Evolutionary conservation across 2,797 vertebrate species (phyloP).

Genomic region (Anomalospiza imberbis): DNA sequence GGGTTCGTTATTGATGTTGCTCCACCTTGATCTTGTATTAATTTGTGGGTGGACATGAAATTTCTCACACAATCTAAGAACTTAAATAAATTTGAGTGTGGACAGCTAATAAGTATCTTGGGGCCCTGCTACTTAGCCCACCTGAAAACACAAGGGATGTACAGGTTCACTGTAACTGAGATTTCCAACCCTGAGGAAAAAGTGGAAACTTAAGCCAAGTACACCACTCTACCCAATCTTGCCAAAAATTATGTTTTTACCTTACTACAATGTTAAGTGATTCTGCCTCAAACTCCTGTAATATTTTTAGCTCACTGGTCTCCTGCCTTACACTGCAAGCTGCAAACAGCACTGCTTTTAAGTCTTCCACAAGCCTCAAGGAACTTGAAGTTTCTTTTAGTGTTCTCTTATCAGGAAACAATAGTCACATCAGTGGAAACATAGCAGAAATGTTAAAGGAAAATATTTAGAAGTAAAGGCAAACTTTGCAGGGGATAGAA

Average conservation of each 20-base stretch:
- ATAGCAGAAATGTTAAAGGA: not conserved
- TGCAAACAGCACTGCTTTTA: not conserved
- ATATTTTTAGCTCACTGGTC: not conserved
- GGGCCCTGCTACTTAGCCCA: not conserved
- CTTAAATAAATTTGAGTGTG: not conserved
- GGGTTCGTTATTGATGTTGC: accelerated
- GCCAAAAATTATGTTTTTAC: not conserved
- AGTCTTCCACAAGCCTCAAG: not conserved
- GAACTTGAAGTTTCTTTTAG: not conserved
- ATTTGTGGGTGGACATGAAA: not conserved
- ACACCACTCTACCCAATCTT: not conserved
- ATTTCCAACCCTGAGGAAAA: not conserved
- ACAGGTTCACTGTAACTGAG: not conserved
- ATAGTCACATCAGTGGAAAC: not conserved
- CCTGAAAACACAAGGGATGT: not conserved
- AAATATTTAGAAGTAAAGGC: not conserved
- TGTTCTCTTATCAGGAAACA: not conserved
- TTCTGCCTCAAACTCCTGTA: not conserved
- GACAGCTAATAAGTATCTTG: not conserved
- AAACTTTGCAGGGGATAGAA: not conserved
- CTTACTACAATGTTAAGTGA: not conserved
- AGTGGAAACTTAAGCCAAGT: not conserved
- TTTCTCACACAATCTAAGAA: not conserved
- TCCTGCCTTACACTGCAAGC: not conserved
- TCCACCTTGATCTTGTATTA: not conserved